Conservation (phyloP, 2,888 invertebrate genomes). For the Epinotia ramella region DNA sequence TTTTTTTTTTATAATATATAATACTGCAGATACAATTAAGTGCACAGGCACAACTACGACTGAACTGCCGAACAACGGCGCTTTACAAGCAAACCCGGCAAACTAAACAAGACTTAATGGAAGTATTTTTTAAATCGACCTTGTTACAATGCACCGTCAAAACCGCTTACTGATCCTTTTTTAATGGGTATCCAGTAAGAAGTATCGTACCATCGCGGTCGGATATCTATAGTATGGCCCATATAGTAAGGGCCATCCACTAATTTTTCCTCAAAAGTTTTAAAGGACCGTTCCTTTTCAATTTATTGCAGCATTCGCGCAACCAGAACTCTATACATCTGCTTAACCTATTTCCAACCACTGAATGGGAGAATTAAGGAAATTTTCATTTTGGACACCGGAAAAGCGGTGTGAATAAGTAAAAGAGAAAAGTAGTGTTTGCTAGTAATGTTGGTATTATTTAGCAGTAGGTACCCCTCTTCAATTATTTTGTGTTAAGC, state of each 20-base stretch:
- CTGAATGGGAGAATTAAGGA: conserved; percentile 28
- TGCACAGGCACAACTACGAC: too few species aligned
- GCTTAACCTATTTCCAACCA: conserved; percentile 15
- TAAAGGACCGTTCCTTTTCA: background rate
- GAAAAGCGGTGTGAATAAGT: background rate
- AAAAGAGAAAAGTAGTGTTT: conserved; percentile 7
- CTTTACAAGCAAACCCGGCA: too few species aligned
- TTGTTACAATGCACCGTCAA: too few species aligned
- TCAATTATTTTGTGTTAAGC: too few species aligned
- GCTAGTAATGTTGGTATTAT: background rate
- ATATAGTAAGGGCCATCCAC: too few species aligned
- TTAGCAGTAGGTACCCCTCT: too few species aligned
- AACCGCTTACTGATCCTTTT: too few species aligned
- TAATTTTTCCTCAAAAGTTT: background rate
- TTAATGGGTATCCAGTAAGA: background rate
- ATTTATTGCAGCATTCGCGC: background rate
- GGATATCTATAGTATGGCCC: background rate
- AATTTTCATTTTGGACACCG: conserved; percentile 30
- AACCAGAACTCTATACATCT: conserved; percentile 17
- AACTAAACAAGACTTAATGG: too few species aligned
- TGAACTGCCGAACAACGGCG: too few species aligned
- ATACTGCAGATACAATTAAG: too few species aligned
- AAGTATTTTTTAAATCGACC: too few species aligned
- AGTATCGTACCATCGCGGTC: background rate
- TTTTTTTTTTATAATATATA: too few species aligned